A percentile compares a stretch with the other conserved stretches of the same genome.
phyloP scores from a whole-genome alignment of 2,113 vertebrate genomes.

The Cariama cristata region DNA sequence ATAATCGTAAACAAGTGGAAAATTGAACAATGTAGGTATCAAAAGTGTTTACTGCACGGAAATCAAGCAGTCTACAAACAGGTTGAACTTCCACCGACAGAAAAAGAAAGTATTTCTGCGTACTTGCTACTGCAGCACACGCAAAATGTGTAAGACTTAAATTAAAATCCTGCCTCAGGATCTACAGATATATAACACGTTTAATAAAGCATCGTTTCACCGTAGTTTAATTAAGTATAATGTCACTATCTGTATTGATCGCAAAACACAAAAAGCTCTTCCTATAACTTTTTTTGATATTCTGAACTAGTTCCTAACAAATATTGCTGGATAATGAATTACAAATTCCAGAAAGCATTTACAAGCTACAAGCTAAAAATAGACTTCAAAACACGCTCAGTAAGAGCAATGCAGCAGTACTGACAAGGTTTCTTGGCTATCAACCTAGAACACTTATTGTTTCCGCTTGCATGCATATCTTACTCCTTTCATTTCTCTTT shows the following conservation, averaged over 20 bases:
- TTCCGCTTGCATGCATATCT: not conserved
- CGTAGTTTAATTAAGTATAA: slow-evolving; percentile 31
- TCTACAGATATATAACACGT: not conserved
- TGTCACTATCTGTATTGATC: slow-evolving; percentile 40
- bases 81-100: not conserved
- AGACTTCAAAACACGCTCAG: not conserved
- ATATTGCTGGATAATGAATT: not conserved
- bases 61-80: not conserved
- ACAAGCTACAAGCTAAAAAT: slow-evolving; percentile 6
- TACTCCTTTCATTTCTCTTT: not conserved
- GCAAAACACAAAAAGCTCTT: not conserved
- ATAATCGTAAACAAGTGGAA: not conserved
- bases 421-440: not conserved
- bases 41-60: not conserved
- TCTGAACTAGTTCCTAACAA: not conserved
- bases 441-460: not conserved
- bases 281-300: not conserved
- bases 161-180: slow-evolving; percentile 43
- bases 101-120: not conserved
- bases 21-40: not conserved
- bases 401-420: not conserved
- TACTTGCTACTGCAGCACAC: not conserved
- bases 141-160: not conserved
- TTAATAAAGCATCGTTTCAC: not conserved
- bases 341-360: not conserved